Conservation (phyloP, 2,888 invertebrate genomes). For the Microctonus brassicae region DNA sequence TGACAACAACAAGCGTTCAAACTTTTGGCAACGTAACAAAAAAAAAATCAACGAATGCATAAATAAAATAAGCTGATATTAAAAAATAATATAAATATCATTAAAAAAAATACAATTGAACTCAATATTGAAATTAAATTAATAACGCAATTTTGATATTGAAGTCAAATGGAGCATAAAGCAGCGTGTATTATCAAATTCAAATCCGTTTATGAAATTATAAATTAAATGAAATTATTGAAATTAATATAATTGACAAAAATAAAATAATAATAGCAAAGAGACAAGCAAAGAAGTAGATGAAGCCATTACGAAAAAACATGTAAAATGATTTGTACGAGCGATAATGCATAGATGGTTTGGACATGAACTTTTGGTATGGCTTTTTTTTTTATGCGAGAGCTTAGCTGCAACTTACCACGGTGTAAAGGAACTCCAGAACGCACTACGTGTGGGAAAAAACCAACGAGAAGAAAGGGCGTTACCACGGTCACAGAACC, state of each 20-base stretch:
- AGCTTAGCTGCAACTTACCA: constrained; percentile 88
- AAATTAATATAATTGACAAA: constrained; percentile 5
- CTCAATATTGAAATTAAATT: not conserved
- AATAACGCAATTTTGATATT: too few relatives aligned
- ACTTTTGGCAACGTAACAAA: constrained; percentile 40
- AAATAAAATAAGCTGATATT: not conserved
- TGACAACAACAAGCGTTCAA: constrained; percentile 42
- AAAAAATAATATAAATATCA: not conserved
- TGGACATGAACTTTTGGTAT: constrained; percentile 46
- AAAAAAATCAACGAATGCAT: constrained; percentile 23
- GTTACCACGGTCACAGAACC: constrained; percentile 70
- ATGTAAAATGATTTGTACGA: constrained; percentile 53
- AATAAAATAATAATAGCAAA: constrained; percentile 6
- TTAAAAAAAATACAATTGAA: not conserved
- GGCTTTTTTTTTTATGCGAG: constrained; percentile 62
- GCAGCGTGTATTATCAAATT: not conserved
- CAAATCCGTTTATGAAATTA: not conserved
- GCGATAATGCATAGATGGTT: constrained; percentile 52
- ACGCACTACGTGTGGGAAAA: constrained; percentile 84
- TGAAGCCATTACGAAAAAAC: constrained; percentile 50
- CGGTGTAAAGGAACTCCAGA: constrained; percentile 98
- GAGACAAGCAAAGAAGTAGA: constrained; percentile 45
- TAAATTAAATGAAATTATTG: too few relatives aligned
- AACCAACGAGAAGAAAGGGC: constrained; percentile 70
- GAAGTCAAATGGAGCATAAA: too few relatives aligned